A percentile compares a stretch with the other conserved stretches of the same genome.
Conservation (phyloP, 1,140 invertebrate genomes). For the Drosophila nannoptera region DNA sequence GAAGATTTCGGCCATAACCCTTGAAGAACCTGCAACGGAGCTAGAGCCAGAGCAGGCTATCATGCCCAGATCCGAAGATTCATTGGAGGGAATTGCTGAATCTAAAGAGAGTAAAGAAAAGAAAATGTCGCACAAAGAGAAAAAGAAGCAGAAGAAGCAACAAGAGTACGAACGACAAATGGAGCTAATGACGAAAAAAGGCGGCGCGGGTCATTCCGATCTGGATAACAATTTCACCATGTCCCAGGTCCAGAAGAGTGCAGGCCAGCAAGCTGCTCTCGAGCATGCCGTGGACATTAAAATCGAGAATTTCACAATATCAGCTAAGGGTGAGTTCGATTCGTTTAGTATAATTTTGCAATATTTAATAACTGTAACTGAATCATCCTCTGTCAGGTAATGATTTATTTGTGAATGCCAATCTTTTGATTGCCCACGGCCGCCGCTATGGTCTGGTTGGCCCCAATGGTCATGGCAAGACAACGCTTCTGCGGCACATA, state of each 20-base stretch:
- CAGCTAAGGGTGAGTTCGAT: conserved; percentile 91
- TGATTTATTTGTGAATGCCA: conserved; percentile 98
- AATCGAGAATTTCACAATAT: conserved; percentile 98
- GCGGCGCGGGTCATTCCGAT: conserved; percentile 91
- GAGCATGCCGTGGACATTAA: conserved; percentile 99
- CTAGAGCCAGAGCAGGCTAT: conserved; percentile 21
- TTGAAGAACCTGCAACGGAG: not conserved
- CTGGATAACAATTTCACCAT: conserved; percentile 97
- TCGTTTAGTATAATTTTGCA: not conserved
- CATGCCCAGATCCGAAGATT: conserved; percentile 46
- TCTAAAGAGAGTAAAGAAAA: conserved; percentile 80
- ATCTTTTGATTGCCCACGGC: conserved; percentile 94
- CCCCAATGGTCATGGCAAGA: conserved; percentile 99
- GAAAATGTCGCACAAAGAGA: conserved; percentile 95
- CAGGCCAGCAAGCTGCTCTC: conserved; percentile 89
- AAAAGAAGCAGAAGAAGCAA: conserved; percentile 96
- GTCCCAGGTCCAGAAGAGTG: conserved; percentile 94
- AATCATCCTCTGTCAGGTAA: conserved; percentile 83
- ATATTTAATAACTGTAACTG: not conserved
- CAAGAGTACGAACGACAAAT: conserved; percentile 95
- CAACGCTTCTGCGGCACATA: conserved; percentile 97
- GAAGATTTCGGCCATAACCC: conserved; percentile 10
- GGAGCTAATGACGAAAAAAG: conserved; percentile 92
- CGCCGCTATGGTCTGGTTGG: conserved; percentile 98
- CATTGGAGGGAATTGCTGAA: conserved; percentile 32